phyloP scores from a whole-genome alignment of 2,888 invertebrate genomes.

The Acanthacorydalis orientalis region DNA sequence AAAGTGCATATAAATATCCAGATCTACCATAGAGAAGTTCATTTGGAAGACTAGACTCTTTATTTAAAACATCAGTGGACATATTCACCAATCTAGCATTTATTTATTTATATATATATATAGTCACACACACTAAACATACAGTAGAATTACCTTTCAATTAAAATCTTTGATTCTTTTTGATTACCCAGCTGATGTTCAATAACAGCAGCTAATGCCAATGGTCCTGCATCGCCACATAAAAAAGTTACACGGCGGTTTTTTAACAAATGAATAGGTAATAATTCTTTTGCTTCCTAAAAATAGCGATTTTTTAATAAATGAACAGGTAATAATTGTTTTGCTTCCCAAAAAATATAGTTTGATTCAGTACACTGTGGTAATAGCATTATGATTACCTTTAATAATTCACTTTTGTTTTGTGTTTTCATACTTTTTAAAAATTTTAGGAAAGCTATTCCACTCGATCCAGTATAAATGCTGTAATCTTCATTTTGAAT shows the following conservation, averaged over 20 bases:
- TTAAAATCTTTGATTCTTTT: slow-evolving; percentile 31
- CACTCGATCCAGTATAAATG: slow-evolving; percentile 60
- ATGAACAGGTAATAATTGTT: background rate
- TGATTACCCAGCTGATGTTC: slow-evolving; percentile 35
- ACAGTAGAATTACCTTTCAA: slow-evolving; percentile 28
- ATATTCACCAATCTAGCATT: slow-evolving; percentile 37
- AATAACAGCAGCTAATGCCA: slow-evolving; percentile 42
- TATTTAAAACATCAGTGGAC: slow-evolving; percentile 33
- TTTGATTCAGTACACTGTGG: too few relatives aligned
- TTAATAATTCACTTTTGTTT: background rate
- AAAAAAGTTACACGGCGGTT: slow-evolving; percentile 41
- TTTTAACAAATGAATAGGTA: slow-evolving; percentile 20
- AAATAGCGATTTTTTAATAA: slow-evolving; percentile 7
- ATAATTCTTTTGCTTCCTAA: slow-evolving; percentile 27
- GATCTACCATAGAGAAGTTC: slow-evolving; percentile 73
- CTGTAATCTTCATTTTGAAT: slow-evolving; percentile 32
- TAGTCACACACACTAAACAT: background rate
- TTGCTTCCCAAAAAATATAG: too few relatives aligned
- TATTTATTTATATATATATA: background rate
- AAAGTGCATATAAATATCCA: slow-evolving; percentile 64
- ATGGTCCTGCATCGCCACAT: slow-evolving; percentile 49
- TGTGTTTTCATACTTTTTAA: slow-evolving; percentile 21
- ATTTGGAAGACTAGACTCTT: slow-evolving; percentile 43
- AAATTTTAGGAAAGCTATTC: slow-evolving; percentile 48
- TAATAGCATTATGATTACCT: background rate